Conservation (phyloP, 2,113 vertebrate genomes). For the Delphinapterus leucas region DNA sequence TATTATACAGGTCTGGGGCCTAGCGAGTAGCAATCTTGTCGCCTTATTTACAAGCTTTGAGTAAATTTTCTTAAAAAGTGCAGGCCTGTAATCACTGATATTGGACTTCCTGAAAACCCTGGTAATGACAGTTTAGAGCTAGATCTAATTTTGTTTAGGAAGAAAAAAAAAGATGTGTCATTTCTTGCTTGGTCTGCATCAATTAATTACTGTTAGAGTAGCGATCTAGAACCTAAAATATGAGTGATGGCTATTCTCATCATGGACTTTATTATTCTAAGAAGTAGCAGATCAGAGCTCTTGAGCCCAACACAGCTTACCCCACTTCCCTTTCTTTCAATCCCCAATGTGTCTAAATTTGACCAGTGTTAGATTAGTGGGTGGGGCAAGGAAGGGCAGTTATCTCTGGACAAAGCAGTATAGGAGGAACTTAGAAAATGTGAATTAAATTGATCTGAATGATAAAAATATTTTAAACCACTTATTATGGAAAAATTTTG, state of each 20-base stretch:
- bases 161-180: background rate
- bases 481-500: constrained; percentile 4
- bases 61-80: background rate
- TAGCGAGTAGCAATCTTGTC: background rate
- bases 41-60: background rate
- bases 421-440: background rate
- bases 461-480: background rate
- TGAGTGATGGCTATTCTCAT: background rate
- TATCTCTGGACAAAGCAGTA: background rate
- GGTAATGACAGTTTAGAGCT: background rate
- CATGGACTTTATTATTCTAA: background rate
- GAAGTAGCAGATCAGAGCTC: background rate
- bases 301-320: background rate
- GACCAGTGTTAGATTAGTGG: background rate
- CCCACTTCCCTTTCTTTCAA: background rate
- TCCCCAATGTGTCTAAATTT: background rate
- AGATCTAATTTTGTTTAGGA: background rate
- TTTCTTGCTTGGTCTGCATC: background rate
- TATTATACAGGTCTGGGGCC: background rate
- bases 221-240: background rate
- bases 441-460: background rate
- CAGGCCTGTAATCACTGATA: background rate
- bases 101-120: background rate
- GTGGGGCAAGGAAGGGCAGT: background rate
- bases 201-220: background rate